Conservation (phyloP, 2,797 vertebrate species). For the Craterocephalus amniculus region DNA sequence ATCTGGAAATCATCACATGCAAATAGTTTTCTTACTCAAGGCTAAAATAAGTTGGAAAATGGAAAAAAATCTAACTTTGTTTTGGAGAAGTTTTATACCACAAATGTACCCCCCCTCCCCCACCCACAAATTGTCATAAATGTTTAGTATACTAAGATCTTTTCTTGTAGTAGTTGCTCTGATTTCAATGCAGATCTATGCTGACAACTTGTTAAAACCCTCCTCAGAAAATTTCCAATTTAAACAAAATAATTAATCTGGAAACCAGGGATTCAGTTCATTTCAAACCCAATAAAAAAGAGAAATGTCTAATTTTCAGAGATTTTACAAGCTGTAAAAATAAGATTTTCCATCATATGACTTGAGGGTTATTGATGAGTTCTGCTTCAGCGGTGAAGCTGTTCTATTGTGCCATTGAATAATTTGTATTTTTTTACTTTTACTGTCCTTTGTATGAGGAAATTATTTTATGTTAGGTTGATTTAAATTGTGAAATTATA, state of each 20-base stretch:
- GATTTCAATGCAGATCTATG: not conserved
- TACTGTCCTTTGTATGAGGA: not conserved
- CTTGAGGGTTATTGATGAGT: not conserved
- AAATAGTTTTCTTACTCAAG: not conserved
- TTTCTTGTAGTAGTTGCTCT: not conserved
- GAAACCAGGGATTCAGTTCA: not conserved
- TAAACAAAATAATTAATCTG: too few relatives aligned
- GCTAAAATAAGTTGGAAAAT: not conserved
- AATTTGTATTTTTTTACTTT: not conserved
- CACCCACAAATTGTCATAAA: not conserved
- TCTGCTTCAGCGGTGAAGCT: conserved; percentile 1
- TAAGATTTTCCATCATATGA: not conserved
- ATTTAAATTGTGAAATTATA: not conserved
- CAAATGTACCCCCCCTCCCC: not conserved
- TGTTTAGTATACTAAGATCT: not conserved
- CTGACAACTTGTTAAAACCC: not conserved
- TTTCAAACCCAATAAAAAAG: too few relatives aligned
- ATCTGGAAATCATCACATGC: not conserved
- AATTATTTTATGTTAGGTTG: not conserved
- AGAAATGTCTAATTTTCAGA: not conserved
- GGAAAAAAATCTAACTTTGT: not conserved
- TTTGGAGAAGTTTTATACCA: not conserved
- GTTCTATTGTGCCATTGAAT: conserved; percentile 20
- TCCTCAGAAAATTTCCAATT: not conserved
- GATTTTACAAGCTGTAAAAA: not conserved